Percentiles rank a stretch among this genome's conserved stretches.
Evolutionary conservation across 2,888 invertebrate genomes (phyloP).

Genomic region (Epinotia ramella): DNA sequence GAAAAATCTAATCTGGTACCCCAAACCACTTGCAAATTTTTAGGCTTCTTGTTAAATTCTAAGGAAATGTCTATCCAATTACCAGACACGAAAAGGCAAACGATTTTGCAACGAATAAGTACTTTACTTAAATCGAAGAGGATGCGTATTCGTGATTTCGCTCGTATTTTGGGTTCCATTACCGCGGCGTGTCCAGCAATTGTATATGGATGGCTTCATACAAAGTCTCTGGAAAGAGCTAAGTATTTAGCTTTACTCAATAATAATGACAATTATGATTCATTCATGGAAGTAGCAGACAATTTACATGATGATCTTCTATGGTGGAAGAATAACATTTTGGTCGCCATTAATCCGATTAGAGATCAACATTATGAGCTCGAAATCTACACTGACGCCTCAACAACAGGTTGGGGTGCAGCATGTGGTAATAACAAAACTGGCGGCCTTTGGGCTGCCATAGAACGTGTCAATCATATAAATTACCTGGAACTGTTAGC

Average conservation of each 20-base stretch:
- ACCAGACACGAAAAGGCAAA: no score
- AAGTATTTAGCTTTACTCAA: slow-evolving; percentile 9
- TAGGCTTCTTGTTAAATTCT: no score
- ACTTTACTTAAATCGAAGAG: no score
- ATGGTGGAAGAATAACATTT: slow-evolving; percentile 1
- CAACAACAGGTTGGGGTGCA: slow-evolving; percentile 1
- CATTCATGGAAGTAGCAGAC: not conserved
- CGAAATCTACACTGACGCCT: not conserved
- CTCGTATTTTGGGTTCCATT: no score
- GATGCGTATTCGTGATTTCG: no score
- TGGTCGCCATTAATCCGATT: not conserved
- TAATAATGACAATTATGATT: slow-evolving; percentile 21
- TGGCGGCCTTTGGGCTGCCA: not conserved
- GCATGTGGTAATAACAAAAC: not conserved
- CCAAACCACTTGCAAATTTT: no score
- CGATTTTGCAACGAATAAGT: no score
- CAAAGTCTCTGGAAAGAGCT: slow-evolving; percentile 4
- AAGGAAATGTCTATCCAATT: no score
- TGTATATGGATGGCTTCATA: slow-evolving; percentile 2
- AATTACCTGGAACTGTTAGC: slow-evolving; percentile 2
- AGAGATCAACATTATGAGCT: not conserved
- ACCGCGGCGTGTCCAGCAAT: not conserved
- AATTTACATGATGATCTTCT: not conserved
- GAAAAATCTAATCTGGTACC: no score
- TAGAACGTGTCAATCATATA: not conserved